These are phyloP conservation scores for Misgurnus mizolepis DNA, from an alignment of 2,113 vertebrate genomes.

Conservation along the genomic window DNA sequence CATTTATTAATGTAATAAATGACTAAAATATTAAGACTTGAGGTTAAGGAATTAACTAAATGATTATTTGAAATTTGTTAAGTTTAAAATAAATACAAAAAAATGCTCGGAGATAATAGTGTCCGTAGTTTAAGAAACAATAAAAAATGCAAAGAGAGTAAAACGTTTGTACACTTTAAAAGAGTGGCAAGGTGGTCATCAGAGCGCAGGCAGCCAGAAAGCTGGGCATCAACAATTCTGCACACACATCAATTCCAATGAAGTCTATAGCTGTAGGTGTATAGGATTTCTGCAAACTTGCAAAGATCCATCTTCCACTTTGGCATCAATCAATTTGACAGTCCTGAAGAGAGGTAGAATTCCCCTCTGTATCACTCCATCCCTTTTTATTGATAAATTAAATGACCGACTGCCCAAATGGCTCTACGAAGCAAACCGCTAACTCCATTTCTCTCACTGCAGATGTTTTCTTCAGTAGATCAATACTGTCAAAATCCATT, in stretches of 20 bases:
- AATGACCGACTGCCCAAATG: neutral
- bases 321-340: slow-evolving; percentile 19
- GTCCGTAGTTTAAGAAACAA: too few relatives aligned
- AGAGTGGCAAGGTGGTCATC: neutral
- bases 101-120: too few relatives aligned
- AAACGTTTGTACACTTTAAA: neutral
- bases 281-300: slow-evolving; percentile 28
- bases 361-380: neutral
- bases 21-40: too few relatives aligned
- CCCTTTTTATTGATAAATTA: slow-evolving; percentile 15
- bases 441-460: neutral
- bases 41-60: too few relatives aligned
- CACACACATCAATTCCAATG: slow-evolving; percentile 23
- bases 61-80: too few relatives aligned
- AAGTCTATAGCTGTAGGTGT: neutral
- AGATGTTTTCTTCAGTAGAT: neutral
- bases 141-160: too few relatives aligned
- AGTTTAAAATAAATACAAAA: too few relatives aligned
- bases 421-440: neutral
- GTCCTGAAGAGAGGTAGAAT: slow-evolving; percentile 19
- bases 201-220: neutral
- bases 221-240: neutral
- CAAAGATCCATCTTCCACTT: neutral
- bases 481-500: slow-evolving; percentile 10
- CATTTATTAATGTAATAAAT: too few relatives aligned